Evolutionary conservation across 2,888 invertebrate genomes (phyloP).

Genomic region (Salticus scenicus): DNA sequence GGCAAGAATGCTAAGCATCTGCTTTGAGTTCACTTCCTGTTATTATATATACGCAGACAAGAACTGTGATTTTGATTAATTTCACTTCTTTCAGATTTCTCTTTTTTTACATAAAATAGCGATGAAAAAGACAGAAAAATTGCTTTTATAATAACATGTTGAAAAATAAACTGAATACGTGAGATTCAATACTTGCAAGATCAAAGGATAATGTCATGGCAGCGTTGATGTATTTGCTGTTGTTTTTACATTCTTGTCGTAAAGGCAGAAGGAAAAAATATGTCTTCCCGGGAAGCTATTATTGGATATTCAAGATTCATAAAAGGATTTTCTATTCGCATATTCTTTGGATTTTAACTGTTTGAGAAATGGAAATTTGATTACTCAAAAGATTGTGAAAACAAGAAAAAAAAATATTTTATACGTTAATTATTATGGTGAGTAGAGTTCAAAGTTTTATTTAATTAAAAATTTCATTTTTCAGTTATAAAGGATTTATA

Average conservation of each 20-base stretch:
- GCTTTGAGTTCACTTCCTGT: background rate
- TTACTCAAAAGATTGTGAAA: too few relatives aligned
- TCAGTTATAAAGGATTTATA: too few relatives aligned
- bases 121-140: background rate
- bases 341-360: background rate
- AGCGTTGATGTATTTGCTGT: background rate
- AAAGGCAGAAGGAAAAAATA: background rate
- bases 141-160: background rate
- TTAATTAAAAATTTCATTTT: too few relatives aligned
- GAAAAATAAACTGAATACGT: background rate
- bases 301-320: background rate
- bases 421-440: background rate
- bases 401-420: too few relatives aligned
- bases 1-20: constrained; percentile 32
- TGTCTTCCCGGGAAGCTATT: background rate
- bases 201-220: background rate
- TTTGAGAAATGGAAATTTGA: too few relatives aligned
- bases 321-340: background rate
- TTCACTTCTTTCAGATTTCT: background rate
- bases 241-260: constrained; percentile 2
- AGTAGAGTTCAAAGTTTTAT: too few relatives aligned
- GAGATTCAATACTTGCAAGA: background rate
- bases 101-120: background rate
- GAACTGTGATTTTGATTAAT: constrained; percentile 4
- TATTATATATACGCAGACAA: background rate